Percentiles rank a stretch among this genome's conserved stretches.
Evolutionary conservation across 2,888 invertebrate genomes (phyloP).

Genomic region (Terebella lapidaria): DNA sequence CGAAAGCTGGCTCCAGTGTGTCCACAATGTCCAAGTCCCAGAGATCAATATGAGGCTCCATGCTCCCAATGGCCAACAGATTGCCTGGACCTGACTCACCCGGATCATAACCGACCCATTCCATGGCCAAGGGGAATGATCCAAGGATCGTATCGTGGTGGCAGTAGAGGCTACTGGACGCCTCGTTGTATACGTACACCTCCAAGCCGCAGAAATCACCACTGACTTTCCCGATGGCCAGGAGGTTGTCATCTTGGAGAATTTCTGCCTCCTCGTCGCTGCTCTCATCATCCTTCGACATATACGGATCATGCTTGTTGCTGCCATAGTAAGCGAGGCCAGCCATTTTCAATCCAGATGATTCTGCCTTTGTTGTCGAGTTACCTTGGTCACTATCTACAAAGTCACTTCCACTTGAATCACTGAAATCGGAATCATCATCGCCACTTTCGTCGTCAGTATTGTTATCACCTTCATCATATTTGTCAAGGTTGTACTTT

Average conservation of each 20-base stretch:
- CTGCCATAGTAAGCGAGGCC: not conserved
- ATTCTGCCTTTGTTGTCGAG: too few species aligned
- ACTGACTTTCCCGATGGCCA: conserved; percentile 80
- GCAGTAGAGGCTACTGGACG: conserved; percentile 81
- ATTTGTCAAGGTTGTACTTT: not conserved
- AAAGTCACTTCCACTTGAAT: too few species aligned
- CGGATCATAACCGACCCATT: conserved; percentile 87
- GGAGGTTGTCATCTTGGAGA: conserved; percentile 80
- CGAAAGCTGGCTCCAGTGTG: conserved; percentile 80
- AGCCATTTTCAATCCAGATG: too few species aligned
- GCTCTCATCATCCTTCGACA: not conserved
- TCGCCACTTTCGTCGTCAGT: not conserved
- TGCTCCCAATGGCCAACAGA: conserved; percentile 85
- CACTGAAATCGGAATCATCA: not conserved
- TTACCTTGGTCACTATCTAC: too few species aligned
- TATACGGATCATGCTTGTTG: not conserved
- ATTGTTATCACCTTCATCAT: not conserved
- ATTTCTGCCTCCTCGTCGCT: conserved; percentile 63
- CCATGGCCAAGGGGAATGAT: conserved; percentile 82
- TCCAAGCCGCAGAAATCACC: conserved; percentile 82
- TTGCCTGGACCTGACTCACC: conserved; percentile 66
- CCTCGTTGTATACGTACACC: conserved; percentile 87
- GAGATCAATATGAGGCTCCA: conserved; percentile 88
- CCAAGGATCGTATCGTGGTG: conserved; percentile 90
- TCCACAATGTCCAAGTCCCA: conserved; percentile 96